Evolutionary conservation across 1,140 invertebrate species (phyloP).

Genomic region (Marisa cornuarietis): DNA sequence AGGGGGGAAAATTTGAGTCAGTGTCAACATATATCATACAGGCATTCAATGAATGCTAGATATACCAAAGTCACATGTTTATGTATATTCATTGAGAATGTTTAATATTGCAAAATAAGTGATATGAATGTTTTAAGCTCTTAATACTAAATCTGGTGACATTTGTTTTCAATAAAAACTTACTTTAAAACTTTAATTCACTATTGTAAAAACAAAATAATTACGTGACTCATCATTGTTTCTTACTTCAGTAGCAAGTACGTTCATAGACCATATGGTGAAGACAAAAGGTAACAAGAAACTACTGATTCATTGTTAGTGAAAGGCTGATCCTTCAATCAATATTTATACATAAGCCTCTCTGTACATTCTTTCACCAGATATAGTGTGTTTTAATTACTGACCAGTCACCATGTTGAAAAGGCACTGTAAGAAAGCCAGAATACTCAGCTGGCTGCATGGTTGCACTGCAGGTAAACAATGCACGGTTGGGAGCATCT

Average conservation of each 20-base stretch:
- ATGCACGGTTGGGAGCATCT: neutral
- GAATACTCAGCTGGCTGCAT: neutral
- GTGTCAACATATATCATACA: neutral
- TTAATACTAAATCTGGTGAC: too few relatives aligned
- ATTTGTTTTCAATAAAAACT: too few relatives aligned
- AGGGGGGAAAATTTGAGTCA: neutral
- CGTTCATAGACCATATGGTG: neutral
- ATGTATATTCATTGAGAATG: neutral
- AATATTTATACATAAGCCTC: neutral
- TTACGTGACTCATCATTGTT: neutral
- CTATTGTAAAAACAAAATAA: too few relatives aligned
- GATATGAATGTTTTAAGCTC: too few relatives aligned
- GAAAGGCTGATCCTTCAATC: neutral
- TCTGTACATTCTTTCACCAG: too few relatives aligned
- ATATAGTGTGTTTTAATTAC: too few relatives aligned
- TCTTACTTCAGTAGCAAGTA: neutral
- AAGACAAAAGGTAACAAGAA: neutral
- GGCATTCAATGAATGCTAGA: neutral
- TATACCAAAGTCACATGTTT: neutral
- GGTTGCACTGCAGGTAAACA: constrained; percentile 1
- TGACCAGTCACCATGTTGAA: constrained; percentile 11
- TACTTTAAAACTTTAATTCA: too few relatives aligned
- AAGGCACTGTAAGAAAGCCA: neutral
- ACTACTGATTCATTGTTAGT: neutral
- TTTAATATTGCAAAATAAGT: too few relatives aligned